Percentiles rank a stretch among this genome's conserved stretches.
These are phyloP conservation scores for Heliconius nattereri DNA, from an alignment of 1,140 invertebrate species.

Conservation along the genomic window DNA sequence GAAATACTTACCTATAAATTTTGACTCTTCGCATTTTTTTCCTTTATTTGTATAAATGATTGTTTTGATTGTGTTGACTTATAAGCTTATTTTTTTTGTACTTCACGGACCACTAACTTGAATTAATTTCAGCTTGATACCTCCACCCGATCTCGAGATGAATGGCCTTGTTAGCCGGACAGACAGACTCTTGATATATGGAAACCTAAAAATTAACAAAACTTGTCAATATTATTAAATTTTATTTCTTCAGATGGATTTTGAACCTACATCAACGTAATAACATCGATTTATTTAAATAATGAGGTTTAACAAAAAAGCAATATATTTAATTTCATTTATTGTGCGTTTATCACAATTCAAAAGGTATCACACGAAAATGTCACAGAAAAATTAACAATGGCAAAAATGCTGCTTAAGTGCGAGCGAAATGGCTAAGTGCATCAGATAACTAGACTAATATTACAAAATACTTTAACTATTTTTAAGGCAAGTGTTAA, in stretches of 20 bases:
- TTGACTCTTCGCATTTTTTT: too few species aligned
- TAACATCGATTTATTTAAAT: neutral
- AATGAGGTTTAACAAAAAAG: neutral
- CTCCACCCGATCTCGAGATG: too few species aligned
- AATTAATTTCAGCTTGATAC: too few species aligned
- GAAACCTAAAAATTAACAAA: too few species aligned
- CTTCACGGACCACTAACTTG: too few species aligned
- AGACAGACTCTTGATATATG: too few species aligned
- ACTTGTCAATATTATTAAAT: too few species aligned
- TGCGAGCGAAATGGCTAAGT: conserved; percentile 31
- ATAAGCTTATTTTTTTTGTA: too few species aligned
- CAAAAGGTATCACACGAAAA: conserved; percentile 26
- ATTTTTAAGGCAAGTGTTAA: neutral
- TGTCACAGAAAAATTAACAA: conserved; percentile 35
- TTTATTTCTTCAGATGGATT: neutral
- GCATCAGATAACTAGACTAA: conserved; percentile 17
- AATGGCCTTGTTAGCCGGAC: too few species aligned
- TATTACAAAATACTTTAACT: conserved; percentile 9
- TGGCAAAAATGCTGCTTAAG: conserved; percentile 24
- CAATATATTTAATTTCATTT: conserved; percentile 33
- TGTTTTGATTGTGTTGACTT: too few species aligned
- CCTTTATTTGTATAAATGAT: too few species aligned
- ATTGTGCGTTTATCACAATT: conserved; percentile 45
- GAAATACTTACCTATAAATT: too few species aligned
- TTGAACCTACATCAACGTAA: neutral